Evolutionary conservation across 1,140 invertebrate genomes (phyloP).

Genomic region (Danaus melanippus): DNA sequence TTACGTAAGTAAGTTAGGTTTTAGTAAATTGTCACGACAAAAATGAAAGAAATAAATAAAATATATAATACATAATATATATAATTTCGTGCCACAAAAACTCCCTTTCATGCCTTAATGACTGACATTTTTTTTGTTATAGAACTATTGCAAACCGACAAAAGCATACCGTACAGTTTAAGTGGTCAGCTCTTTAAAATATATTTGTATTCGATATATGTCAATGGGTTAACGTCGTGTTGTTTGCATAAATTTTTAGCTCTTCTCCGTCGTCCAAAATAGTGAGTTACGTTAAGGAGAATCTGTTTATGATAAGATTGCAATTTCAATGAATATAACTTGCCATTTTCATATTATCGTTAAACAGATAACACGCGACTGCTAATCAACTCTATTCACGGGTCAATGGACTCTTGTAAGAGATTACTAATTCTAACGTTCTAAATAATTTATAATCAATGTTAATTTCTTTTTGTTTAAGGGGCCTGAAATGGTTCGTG

Average conservation of each 20-base stretch:
- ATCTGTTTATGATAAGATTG: background rate
- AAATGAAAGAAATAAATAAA: too few relatives aligned
- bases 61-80: too few relatives aligned
- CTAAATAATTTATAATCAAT: conserved; percentile 7
- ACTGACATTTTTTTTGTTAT: conserved; percentile 51
- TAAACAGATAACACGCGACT: conserved; percentile 53
- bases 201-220: conserved; percentile 52
- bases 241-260: conserved; percentile 50
- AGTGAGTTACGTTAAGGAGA: conserved; percentile 15
- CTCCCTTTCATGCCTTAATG: conserved; percentile 21
- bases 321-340: too few relatives aligned
- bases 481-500: conserved; percentile 91
- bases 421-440: background rate
- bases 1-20: too few relatives aligned
- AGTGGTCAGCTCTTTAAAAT: conserved; percentile 32
- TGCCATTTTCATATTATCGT: conserved; percentile 11
- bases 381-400: conserved; percentile 25
- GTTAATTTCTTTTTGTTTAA: conserved; percentile 61
- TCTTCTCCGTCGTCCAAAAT: too few relatives aligned
- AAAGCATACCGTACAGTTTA: conserved; percentile 51
- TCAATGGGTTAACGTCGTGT: conserved; percentile 59
- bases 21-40: too few relatives aligned
- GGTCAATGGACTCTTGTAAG: conserved; percentile 36
- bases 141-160: conserved; percentile 33
- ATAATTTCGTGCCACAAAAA: too few relatives aligned